Conservation (phyloP, 1,140 invertebrate genomes). For the Aradophagus sp. region DNA sequence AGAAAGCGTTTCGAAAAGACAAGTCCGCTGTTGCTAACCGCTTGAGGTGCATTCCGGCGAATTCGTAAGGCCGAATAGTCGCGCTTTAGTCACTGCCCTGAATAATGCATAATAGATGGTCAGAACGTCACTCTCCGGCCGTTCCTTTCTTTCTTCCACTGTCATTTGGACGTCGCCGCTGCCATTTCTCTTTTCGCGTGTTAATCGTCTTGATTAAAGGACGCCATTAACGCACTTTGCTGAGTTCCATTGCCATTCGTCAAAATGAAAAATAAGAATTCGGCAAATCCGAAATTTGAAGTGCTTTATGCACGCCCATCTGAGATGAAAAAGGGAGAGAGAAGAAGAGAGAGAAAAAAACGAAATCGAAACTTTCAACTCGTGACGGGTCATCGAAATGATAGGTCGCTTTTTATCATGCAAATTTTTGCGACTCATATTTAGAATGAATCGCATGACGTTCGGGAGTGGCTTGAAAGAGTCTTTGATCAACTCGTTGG, state of each 20-base stretch:
- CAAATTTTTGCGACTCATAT: conserved; percentile 27
- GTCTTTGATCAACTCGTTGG: too few species aligned
- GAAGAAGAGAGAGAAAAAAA: too few species aligned
- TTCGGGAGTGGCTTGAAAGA: too few species aligned
- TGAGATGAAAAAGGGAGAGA: conserved; percentile 1
- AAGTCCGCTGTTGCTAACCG: conserved; percentile 64
- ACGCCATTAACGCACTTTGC: conserved; percentile 32
- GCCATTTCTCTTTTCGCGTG: conserved; percentile 1
- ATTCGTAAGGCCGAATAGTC: conserved; percentile 68
- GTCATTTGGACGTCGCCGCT: conserved; percentile 2
- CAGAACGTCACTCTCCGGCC: conserved; percentile 8
- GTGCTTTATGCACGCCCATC: conserved; percentile 11
- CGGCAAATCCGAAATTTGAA: conserved; percentile 1
- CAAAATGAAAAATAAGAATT: not conserved
- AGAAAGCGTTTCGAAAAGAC: too few species aligned
- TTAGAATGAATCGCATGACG: not conserved
- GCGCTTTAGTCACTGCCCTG: conserved; percentile 56
- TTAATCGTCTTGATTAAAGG: conserved; percentile 30
- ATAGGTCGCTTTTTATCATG: conserved; percentile 24
- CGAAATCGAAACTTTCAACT: too few species aligned
- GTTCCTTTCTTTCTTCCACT: not conserved
- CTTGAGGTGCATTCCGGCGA: conserved; percentile 65
- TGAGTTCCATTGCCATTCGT: too few species aligned
- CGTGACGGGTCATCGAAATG: too few species aligned
- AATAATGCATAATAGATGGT: conserved; percentile 64